Evolutionary conservation across 2,797 vertebrate genomes (phyloP).

Genomic region (Coregonus suidteri): DNA sequence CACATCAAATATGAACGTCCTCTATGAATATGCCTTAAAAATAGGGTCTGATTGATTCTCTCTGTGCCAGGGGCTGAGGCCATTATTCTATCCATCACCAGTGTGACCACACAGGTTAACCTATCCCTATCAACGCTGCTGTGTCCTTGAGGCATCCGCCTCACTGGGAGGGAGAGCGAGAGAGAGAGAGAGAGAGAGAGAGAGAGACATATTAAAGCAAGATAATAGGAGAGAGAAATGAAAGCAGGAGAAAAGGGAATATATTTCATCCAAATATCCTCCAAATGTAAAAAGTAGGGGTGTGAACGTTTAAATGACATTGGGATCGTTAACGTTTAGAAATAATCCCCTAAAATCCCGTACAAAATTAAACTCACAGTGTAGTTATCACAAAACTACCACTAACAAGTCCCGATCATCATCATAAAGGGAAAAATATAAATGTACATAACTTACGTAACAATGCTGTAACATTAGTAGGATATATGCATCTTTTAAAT

Average conservation of each 20-base stretch:
- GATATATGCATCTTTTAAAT: no score
- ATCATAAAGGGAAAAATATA: no score
- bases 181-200: background rate
- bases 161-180: background rate
- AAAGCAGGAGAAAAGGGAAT: background rate
- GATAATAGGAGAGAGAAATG: background rate
- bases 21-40: background rate
- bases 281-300: background rate
- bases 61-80: conserved; percentile 37
- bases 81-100: conserved; percentile 57
- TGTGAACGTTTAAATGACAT: background rate
- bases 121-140: conserved; percentile 20
- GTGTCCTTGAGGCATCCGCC: conserved; percentile 20
- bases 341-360: no score
- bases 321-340: no score
- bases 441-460: no score
- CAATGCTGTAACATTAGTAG: no score
- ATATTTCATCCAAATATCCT: background rate
- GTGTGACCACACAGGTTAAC: conserved; percentile 47
- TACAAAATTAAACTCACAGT: no score
- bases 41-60: conserved; percentile 41
- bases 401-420: no score
- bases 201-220: background rate
- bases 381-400: no score
- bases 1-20: conserved; percentile 26